Conservation (phyloP, 1,140 invertebrate genomes). For the Propsilocerus akamusi region DNA sequence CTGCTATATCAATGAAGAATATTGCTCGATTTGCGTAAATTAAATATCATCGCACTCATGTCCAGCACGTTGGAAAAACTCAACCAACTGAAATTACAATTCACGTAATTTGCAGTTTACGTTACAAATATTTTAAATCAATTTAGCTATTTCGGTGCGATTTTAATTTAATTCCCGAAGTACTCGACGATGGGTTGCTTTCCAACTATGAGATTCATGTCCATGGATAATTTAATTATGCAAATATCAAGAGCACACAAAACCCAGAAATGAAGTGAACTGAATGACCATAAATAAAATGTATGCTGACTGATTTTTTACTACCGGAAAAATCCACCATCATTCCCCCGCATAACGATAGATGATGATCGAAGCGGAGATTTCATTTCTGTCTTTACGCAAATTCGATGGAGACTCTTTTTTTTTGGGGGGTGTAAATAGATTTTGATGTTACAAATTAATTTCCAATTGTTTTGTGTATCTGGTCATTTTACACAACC, state of each 20-base stretch:
- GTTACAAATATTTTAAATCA: neutral
- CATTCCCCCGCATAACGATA: too few species aligned
- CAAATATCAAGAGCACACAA: neutral
- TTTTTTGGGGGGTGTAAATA: too few species aligned
- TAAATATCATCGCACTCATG: too few species aligned
- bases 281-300: neutral
- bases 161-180: neutral
- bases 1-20: too few species aligned
- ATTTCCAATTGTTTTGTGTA: neutral
- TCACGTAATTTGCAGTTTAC: neutral
- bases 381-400: neutral
- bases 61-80: too few species aligned
- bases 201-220: neutral
- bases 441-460: neutral
- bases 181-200: neutral
- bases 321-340: neutral
- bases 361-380: too few species aligned
- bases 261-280: neutral
- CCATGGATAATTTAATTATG: slow-evolving; percentile 1
- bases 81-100: neutral
- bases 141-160: neutral
- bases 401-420: too few species aligned
- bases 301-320: neutral
- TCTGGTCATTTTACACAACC: too few species aligned
- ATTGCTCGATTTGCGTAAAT: too few species aligned